Evolutionary conservation across 1,140 invertebrate genomes (phyloP), one percentile per base, ranked within the genome.

Genomic region (Drosophila truncata): DNA sequence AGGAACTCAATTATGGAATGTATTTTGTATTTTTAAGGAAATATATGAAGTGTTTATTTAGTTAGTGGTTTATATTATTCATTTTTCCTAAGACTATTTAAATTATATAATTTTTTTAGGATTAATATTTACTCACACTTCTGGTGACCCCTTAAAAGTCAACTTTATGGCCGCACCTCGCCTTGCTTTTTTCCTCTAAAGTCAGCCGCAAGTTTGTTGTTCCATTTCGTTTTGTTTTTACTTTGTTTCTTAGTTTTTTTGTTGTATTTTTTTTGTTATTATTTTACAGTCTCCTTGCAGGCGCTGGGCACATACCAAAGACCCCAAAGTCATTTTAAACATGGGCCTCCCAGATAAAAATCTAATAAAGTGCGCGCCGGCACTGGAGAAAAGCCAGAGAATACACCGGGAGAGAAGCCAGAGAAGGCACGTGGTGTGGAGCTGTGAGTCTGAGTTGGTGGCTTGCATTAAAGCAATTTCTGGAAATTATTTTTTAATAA

Each of bases 401-500:
- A 62, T 31, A 20, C 47, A 18, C 44, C 13, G 4, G 39, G 27
- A 57, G 63, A 59, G 73, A 50, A 37, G 27, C 14, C 14, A 7
- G 62, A 46, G 37, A 67, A 25, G 29, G 65, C 42, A 44, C 47
- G 52, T 55, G 52, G 52, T 55, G 52, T 55, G 52, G 33, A n/a
- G 49, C 6, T 18, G 20, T 14, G 13, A 16, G 18, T 20, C 49
- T 52, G 5, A n/a, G n/a, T 20, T 50, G 47, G 47, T 50, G 49
- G 60, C 31, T 18, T 63, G 74, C 62, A 79, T 81, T 78, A 64
- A 82, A 83, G 84, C 69, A 88, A 88, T 88, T 88, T 88, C 77
- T 88, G 59, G 62, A 88, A 80, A 88, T 87, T 83, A 80, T 87
- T 87, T 87, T 87, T 86, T 82, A 79, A 86, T 86, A 79, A 67